These are phyloP conservation scores for Euwallacea fornicatus DNA, from an alignment of 1,140 invertebrate species.

Conservation along the genomic window DNA sequence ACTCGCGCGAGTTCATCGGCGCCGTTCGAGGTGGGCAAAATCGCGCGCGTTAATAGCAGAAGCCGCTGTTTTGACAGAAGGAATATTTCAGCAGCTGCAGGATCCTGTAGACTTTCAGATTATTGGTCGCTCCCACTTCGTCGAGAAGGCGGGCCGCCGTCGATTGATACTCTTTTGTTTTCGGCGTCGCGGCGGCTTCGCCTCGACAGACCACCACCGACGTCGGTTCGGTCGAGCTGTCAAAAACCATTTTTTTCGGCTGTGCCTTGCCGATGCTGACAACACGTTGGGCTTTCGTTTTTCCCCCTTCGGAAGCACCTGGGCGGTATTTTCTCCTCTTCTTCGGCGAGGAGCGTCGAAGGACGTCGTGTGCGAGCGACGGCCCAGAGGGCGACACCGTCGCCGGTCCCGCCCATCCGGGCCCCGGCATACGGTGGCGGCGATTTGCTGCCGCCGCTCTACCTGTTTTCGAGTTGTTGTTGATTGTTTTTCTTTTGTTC, in stretches of 20 bases:
- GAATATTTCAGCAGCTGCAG: constrained; percentile 51
- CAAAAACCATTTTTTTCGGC: constrained; percentile 49
- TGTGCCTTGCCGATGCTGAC: constrained; percentile 42
- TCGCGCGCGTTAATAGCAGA: constrained; percentile 43
- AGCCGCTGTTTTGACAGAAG: constrained; percentile 53
- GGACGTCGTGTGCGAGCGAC: constrained; percentile 17
- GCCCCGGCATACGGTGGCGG: constrained; percentile 19
- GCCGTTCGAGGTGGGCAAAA: not conserved
- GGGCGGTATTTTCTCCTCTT: constrained; percentile 38
- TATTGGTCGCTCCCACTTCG: constrained; percentile 53
- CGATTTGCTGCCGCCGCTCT: constrained; percentile 35
- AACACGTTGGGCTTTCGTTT: constrained; percentile 49
- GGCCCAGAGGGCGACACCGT: constrained; percentile 24
- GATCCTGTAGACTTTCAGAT: constrained; percentile 49
- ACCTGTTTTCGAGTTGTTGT: constrained; percentile 38
- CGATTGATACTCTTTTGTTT: constrained; percentile 42
- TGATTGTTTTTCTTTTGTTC: constrained; percentile 40
- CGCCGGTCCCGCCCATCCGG: constrained; percentile 5
- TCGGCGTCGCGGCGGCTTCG: constrained; percentile 41
- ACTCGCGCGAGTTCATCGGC: not conserved
- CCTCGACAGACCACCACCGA: constrained; percentile 44
- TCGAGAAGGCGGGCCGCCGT: constrained; percentile 46
- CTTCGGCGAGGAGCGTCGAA: not conserved
- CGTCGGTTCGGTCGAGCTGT: constrained; percentile 44
- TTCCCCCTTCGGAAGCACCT: constrained; percentile 39